phyloP scores from a whole-genome alignment of 2,888 invertebrate genomes.

The Pharmacophagus antenor region DNA sequence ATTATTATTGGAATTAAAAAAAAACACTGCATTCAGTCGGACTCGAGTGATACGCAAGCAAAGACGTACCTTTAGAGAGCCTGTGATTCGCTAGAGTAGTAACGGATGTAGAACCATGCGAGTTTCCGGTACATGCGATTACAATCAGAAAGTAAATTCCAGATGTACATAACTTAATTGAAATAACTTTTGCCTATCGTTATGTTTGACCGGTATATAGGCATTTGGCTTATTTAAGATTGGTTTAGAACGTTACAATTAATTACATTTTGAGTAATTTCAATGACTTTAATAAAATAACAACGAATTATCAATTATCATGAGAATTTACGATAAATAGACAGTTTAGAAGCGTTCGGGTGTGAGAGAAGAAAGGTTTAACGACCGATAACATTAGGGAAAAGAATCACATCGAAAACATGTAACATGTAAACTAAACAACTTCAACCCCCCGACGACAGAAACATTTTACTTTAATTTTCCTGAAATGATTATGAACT shows the following conservation, averaged over 20 bases:
- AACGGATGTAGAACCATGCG: conserved; percentile 23
- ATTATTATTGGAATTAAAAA: background rate
- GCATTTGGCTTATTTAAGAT: background rate
- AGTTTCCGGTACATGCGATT: conserved; percentile 23
- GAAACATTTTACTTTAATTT: conserved; percentile 2
- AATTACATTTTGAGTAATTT: background rate
- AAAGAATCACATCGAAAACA: conserved; percentile 16
- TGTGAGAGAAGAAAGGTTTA: conserved; percentile 10
- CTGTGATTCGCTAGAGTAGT: conserved; percentile 13
- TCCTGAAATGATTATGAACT: background rate
- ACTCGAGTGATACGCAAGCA: conserved; percentile 26
- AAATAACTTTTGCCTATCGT: conserved; percentile 2
- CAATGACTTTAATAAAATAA: background rate
- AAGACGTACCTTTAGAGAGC: conserved; percentile 18
- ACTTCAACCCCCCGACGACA: conserved; percentile 26
- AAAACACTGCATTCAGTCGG: conserved; percentile 17
- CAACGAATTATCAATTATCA: background rate
- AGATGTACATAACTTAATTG: background rate
- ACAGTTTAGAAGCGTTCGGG: conserved; percentile 3
- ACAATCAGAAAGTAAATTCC: conserved; percentile 10
- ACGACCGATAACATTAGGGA: conserved; percentile 17
- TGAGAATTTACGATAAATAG: background rate
- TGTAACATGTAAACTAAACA: conserved; percentile 2
- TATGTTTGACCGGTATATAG: background rate
- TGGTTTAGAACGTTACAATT: background rate